A percentile compares a stretch with the other conserved stretches of the same genome.
phyloP scores from a whole-genome alignment of 2,888 invertebrate genomes.

The Phyto melanocephala region DNA sequence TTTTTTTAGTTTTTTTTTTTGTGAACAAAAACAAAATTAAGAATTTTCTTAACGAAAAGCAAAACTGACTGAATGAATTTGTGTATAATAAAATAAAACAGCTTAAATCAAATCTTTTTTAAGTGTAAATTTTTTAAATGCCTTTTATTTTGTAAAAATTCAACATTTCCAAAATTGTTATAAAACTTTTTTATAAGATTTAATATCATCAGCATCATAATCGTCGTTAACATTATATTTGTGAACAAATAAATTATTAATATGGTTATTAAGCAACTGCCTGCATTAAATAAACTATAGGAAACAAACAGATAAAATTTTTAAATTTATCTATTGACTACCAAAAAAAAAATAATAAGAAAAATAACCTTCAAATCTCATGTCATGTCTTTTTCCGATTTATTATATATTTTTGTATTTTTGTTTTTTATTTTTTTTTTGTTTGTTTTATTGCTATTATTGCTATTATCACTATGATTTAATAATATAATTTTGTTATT shows the following conservation, averaged over 20 bases:
- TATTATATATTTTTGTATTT: not conserved
- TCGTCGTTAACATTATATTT: not conserved
- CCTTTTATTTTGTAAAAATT: too few species aligned
- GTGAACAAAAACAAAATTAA: conserved; percentile 5
- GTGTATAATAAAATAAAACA: too few species aligned
- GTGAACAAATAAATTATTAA: not conserved
- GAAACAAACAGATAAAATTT: not conserved
- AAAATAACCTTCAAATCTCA: conserved; percentile 45
- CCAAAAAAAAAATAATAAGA: too few species aligned
- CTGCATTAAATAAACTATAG: not conserved
- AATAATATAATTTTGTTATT: too few species aligned
- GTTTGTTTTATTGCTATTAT: too few species aligned
- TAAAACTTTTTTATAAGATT: too few species aligned
- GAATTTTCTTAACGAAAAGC: not conserved
- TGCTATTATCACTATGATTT: too few species aligned
- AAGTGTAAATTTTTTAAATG: too few species aligned
- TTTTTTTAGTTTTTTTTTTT: conserved; percentile 11
- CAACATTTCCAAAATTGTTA: too few species aligned
- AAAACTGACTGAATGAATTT: conserved; percentile 20
- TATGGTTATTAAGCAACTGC: conserved; percentile 27
- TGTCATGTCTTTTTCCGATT: conserved; percentile 2
- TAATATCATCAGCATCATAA: not conserved
- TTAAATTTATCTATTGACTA: conserved; percentile 4
- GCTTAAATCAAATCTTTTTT: too few species aligned
- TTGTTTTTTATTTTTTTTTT: conserved; percentile 8